Evolutionary conservation across 2,888 invertebrate genomes (phyloP), one percentile per base, ranked within the genome.

Genomic region (Andrena trimmerana): DNA sequence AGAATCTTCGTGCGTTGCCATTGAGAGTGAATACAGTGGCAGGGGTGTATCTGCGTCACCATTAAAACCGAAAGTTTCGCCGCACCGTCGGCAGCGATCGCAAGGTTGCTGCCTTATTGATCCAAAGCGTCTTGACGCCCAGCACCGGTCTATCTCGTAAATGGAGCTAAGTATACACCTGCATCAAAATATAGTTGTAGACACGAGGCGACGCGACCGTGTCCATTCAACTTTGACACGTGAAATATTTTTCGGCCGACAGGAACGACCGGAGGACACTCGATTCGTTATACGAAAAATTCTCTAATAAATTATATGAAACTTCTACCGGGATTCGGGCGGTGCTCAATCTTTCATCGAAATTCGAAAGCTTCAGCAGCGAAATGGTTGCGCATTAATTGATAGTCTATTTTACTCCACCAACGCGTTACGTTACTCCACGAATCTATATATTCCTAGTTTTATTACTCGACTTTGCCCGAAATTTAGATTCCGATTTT

Each of bases 61-160:
- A 20, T 67, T 76, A 83, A 83, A 87, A 87, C 79, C 76, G 83
- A 86, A 86, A 89, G 75, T 89, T 84, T 87, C 74, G 86, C 85
- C 85, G 83, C 85, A 81, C 27, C 71, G 54, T 72, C 48, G 67
- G 59, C 60, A 71, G 78, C 76, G 77, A 89, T 90, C 78, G 85
- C 80, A 86, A 87, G 85, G 86, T 84, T 88, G 85, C 83, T 82
- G 77, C 81, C 88, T 89, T 90, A 91, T 91, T 90, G 90, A 91
- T 91, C 89, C 79, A 57, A 57, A 79, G 80, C 73, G 77, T 84
- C 82, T 84, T 82, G 86, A 72, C 78, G 66, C 70, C 62, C 74
- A 65, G 81, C 71, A 74, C 20, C 59, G 54, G 71, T 71, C 67
- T 75, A 81, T 83, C 78, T 87, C 65, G 52, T 71, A 72, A 78